Percentiles rank a stretch among this genome's conserved stretches.
phyloP scores from a whole-genome alignment of 2,797 vertebrate species.

The Schizothorax lantsangensis region DNA sequence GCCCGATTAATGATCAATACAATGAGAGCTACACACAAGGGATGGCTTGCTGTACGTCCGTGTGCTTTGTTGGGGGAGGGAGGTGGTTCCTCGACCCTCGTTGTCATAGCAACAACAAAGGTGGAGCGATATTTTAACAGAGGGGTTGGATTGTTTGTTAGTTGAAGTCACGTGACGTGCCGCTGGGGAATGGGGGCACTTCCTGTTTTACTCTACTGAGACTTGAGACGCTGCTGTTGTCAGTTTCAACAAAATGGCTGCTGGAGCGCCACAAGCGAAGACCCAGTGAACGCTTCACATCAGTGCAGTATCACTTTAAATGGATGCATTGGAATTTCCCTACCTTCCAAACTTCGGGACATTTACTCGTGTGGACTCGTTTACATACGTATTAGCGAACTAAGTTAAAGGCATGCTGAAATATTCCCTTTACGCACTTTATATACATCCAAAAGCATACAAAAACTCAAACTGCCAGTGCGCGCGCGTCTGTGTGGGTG shows the following conservation, averaged over 20 bases:
- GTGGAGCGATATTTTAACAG: constrained; percentile 62
- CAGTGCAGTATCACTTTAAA: constrained; percentile 62
- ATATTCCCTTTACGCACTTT: constrained; percentile 62
- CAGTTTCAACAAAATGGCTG: constrained; percentile 87
- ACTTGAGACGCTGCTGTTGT: constrained; percentile 75
- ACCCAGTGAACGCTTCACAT: constrained; percentile 74
- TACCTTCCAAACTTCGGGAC: constrained; percentile 11
- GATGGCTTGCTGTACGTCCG: neutral
- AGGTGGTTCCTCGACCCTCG: constrained; percentile 63
- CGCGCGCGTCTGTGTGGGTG: constrained; percentile 23
- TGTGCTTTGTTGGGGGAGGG: constrained; percentile 22
- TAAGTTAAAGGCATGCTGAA: constrained; percentile 42
- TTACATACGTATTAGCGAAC: constrained; percentile 50
- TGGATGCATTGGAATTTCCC: constrained; percentile 45
- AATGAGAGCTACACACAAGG: neutral
- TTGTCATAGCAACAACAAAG: constrained; percentile 77
- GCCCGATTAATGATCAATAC: neutral
- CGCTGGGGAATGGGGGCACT: constrained; percentile 64
- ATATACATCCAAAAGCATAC: constrained; percentile 30
- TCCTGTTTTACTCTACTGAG: constrained; percentile 75
- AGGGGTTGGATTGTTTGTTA: constrained; percentile 78
- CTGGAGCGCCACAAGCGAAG: constrained; percentile 74
- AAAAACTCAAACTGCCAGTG: constrained; percentile 53
- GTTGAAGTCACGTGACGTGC: constrained; percentile 77
- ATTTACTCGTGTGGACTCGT: constrained; percentile 45